Conservation (phyloP, 1,140 invertebrate species). For the Delia radicum region DNA sequence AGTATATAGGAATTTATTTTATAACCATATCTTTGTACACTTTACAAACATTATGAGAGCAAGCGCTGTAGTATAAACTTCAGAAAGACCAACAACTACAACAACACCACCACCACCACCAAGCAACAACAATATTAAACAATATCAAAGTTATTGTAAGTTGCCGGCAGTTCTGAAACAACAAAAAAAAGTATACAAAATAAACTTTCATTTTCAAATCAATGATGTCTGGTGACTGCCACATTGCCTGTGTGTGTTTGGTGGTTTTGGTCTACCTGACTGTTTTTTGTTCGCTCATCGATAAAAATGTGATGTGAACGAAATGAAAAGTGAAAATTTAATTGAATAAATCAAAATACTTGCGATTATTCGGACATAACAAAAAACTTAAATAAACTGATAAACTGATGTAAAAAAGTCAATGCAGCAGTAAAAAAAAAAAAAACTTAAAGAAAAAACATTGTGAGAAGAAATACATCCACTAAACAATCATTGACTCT, state of each 20-base stretch:
- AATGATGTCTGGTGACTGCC: slow-evolving; percentile 19
- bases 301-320: slow-evolving; percentile 18
- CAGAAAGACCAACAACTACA: not conserved
- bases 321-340: slow-evolving; percentile 24
- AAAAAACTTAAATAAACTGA: slow-evolving; percentile 9
- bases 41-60: slow-evolving; percentile 1
- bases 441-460: not conserved
- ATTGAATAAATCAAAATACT: slow-evolving; percentile 24
- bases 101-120: not conserved
- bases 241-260: not conserved
- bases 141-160: not conserved
- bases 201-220: slow-evolving; percentile 23
- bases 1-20: slow-evolving; percentile 12
- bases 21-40: not conserved
- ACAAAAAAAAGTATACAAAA: not conserved
- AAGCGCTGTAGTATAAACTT: not conserved
- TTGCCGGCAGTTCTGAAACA: slow-evolving; percentile 14
- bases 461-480: not conserved
- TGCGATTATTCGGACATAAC: slow-evolving; percentile 17
- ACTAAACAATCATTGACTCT: not conserved
- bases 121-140: not conserved
- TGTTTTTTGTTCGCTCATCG: slow-evolving; percentile 12
- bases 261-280: slow-evolving; percentile 4
- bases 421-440: not conserved
- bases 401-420: not conserved